Evolutionary conservation across 1,140 invertebrate genomes (phyloP).

Genomic region (Bombus soroeensis): DNA sequence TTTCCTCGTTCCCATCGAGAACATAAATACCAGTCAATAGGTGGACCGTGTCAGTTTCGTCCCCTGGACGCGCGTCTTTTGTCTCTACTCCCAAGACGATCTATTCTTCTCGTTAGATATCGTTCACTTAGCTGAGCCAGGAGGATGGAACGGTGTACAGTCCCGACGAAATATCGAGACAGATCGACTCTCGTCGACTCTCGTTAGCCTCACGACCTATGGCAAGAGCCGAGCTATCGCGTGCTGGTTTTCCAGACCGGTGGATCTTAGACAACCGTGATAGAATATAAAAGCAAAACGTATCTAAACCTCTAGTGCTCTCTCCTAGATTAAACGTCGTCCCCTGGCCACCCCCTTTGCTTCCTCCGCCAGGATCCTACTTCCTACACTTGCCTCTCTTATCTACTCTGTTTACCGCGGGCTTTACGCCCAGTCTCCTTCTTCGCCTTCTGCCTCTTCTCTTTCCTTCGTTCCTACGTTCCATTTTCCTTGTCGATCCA

Average conservation of each 20-base stretch:
- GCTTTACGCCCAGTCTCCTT: constrained; percentile 39
- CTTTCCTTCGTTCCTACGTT: not conserved
- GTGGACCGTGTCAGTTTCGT: not conserved
- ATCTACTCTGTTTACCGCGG: constrained; percentile 53
- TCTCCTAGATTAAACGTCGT: constrained; percentile 77
- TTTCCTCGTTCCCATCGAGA: not conserved
- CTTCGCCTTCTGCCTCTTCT: not conserved
- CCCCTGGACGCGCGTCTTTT: not conserved
- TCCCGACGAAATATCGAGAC: constrained; percentile 29
- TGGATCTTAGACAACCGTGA: constrained; percentile 66
- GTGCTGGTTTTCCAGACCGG: constrained; percentile 57
- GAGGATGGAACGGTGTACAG: not conserved
- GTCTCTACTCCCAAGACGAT: not conserved
- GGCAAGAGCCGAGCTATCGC: not conserved
- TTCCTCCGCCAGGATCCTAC: constrained; percentile 22
- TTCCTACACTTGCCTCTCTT: constrained; percentile 46
- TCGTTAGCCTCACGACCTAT: constrained; percentile 15
- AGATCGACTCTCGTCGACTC: constrained; percentile 22
- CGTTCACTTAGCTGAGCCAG: not conserved
- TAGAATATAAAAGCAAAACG: constrained; percentile 76
- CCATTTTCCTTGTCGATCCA: too few relatives aligned
- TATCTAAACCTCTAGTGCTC: constrained; percentile 68
- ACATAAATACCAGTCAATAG: constrained; percentile 14
- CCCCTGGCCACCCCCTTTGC: not conserved
- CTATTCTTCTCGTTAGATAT: not conserved